A percentile compares a stretch with the other conserved stretches of the same genome.
These are phyloP conservation scores for Ctenopoma kingsleyae DNA, from an alignment of 2,797 vertebrate species.

Conservation along the genomic window DNA sequence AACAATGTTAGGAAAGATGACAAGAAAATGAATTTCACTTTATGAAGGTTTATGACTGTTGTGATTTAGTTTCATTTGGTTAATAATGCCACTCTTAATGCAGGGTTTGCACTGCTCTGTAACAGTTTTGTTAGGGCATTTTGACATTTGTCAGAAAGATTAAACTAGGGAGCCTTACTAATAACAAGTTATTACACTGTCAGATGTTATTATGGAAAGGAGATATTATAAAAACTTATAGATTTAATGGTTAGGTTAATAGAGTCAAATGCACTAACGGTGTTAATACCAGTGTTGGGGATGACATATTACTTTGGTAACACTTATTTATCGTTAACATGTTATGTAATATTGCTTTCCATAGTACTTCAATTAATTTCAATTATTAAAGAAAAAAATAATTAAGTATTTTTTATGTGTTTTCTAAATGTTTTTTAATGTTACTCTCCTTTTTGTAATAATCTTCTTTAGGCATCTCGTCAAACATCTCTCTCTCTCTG, in stretches of 20 bases:
- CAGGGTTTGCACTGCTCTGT: not conserved
- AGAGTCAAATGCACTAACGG: not conserved
- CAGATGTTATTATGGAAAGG: not conserved
- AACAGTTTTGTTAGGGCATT: not conserved
- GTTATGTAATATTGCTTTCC: no score
- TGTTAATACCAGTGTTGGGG: not conserved
- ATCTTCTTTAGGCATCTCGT: no score
- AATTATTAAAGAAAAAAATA: no score
- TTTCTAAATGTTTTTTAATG: no score
- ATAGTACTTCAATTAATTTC: no score
- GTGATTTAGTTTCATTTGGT: constrained; percentile 6
- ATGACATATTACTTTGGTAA: no score
- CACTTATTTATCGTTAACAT: no score
- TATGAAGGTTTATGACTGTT: constrained; percentile 11
- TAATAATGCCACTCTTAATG: constrained; percentile 8
- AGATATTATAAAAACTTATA: not conserved
- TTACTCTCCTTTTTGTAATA: no score
- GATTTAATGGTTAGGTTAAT: not conserved
- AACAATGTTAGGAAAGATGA: not conserved
- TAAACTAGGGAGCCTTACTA: not conserved
- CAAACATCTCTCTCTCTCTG: no score
- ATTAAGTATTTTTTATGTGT: no score
- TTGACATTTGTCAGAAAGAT: not conserved
- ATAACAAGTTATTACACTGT: not conserved
- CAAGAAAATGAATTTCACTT: constrained; percentile 12